Conservation (phyloP, 2,113 vertebrate species). For the Tonatia bakeri region DNA sequence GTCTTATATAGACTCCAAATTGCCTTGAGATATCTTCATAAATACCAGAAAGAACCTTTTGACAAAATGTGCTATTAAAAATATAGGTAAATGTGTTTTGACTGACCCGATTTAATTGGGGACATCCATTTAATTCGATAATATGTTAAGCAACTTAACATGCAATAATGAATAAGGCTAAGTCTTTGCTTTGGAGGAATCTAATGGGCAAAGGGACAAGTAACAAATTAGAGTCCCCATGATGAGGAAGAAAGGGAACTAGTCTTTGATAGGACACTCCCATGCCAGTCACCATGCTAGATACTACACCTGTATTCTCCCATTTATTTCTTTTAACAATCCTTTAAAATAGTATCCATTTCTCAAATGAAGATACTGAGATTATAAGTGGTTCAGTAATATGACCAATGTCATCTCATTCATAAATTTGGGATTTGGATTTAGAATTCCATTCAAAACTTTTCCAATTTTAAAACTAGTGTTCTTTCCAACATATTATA, state of each 20-base stretch:
- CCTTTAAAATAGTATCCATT: background rate
- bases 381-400: background rate
- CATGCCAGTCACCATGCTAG: background rate
- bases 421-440: background rate
- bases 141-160: background rate
- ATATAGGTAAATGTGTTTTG: background rate
- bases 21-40: background rate
- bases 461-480: background rate
- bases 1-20: background rate
- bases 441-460: conserved; percentile 2
- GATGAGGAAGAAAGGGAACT: background rate
- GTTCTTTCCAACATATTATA: background rate
- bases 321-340: background rate
- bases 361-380: background rate
- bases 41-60: background rate
- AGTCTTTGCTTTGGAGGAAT: background rate
- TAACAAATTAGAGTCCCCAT: background rate
- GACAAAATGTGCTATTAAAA: background rate
- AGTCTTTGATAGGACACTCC: background rate
- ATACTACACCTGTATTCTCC: background rate
- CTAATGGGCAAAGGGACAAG: background rate
- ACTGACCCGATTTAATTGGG: background rate
- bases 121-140: background rate
- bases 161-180: background rate
- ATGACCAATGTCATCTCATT: background rate